These are phyloP conservation scores for Gallinago undulata DNA, from an alignment of 2,113 vertebrate species.

Conservation along the genomic window DNA sequence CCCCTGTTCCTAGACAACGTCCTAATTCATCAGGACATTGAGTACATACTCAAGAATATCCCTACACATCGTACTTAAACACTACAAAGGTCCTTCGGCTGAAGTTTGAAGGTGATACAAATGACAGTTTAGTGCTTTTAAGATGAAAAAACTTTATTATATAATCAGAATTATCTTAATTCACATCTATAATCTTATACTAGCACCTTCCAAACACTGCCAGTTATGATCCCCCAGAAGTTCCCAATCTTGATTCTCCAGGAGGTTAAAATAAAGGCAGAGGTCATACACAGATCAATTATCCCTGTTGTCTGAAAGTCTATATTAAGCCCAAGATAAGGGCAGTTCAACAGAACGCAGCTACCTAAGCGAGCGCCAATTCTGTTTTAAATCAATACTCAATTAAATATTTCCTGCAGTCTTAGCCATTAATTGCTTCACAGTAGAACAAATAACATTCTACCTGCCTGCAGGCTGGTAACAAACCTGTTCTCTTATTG, in stretches of 20 bases:
- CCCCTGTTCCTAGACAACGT: background rate
- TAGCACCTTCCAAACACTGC: background rate
- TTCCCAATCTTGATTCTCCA: background rate
- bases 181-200: background rate
- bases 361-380: slow-evolving; percentile 18
- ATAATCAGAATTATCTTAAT: background rate
- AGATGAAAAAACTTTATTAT: background rate
- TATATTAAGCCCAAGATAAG: background rate
- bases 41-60: background rate
- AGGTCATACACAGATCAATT: background rate
- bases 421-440: slow-evolving; percentile 60
- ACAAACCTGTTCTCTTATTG: background rate
- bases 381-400: slow-evolving; percentile 71
- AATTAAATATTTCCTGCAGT: slow-evolving; percentile 69
- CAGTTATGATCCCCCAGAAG: background rate
- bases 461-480: slow-evolving; percentile 37
- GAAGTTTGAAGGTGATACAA: background rate
- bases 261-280: background rate
- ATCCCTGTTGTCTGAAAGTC: background rate
- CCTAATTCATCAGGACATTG: background rate
- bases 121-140: background rate
- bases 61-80: background rate
- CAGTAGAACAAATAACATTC: slow-evolving; percentile 51
- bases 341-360: slow-evolving; percentile 37
- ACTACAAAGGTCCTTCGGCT: background rate